Base-by-base conservation (phyloP, 1,140 invertebrate genomes). In the Anthonomus grandis region DNA sequence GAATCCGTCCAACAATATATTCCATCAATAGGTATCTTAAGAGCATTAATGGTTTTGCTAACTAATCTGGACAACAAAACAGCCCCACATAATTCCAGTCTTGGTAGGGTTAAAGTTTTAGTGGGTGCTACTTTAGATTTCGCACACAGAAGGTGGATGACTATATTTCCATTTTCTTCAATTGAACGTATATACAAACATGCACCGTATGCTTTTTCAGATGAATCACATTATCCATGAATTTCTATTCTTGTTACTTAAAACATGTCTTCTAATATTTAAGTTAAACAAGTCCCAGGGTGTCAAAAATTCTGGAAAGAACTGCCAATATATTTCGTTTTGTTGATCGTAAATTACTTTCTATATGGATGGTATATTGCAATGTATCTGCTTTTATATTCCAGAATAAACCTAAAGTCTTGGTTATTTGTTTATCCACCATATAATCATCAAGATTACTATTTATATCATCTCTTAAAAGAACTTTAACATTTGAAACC, bases 271-370 rank as follows among this genome's bases (percentile, higher is more conserved):
- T 21, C 10, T 12, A 47, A 56, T 36, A 36, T 17, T 34, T 8
- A 56, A 21, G 9, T 9, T 24, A 38, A 6, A 76, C n/a, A 17
- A 75, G 57, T 17, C 75, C 76, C 17, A 76, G 56, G 9, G 76
- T 75, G 60, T 79, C 77, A 59, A 73, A 79, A 21, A 78, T 60
- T 38, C 64, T 54, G 5, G 66, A 39, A 21, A 61, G 61, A 25
- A 64, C 60, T 8, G 72, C 72, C 42, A 78, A 48, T 5, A 78
- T 63, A 17, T 10, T 49, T 22, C 70, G 57, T 63, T 75, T 78
- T 4, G 52, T 55, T 9, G 10, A 19, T 37, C 17, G 17, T 19
- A 10, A 5, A 38, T 39, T 3, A 23, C 19, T 42, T 37, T n/a
- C 34, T 37, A 23, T 44, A 13, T 22, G 17, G 5, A 52, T 34